Percentiles rank a stretch among this genome's conserved stretches.
phyloP scores from a whole-genome alignment of 2,888 invertebrate genomes.

The Melanargia galathea region DNA sequence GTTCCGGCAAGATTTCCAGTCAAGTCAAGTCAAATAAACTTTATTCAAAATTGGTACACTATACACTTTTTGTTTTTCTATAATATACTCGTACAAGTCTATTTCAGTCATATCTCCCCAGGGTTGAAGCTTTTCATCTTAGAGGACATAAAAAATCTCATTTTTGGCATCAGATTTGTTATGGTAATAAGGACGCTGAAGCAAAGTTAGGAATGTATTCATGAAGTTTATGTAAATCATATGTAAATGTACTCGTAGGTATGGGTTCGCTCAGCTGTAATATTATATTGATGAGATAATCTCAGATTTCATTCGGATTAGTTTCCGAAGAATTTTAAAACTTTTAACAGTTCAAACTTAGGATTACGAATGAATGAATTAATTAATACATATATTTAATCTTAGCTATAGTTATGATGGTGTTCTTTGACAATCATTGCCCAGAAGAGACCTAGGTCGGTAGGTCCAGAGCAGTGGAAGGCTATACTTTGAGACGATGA shows the following conservation, averaged over 20 bases:
- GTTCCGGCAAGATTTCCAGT: background rate
- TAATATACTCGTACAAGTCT: background rate
- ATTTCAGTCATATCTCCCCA: background rate
- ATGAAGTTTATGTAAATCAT: conserved; percentile 12
- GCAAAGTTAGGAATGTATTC: conserved; percentile 1
- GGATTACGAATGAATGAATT: background rate
- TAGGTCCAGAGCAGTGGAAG: no score
- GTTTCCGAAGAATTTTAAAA: background rate
- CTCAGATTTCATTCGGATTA: background rate
- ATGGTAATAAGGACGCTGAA: conserved; percentile 1
- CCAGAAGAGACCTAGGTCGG: no score
- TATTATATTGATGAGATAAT: background rate
- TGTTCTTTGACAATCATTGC: no score
- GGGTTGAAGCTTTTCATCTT: background rate
- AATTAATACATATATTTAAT: no score
- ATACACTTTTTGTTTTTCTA: no score
- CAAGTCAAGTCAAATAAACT: no score
- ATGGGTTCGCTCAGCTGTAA: conserved; percentile 6
- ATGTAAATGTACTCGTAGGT: background rate
- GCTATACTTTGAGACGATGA: no score
- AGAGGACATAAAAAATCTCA: background rate
- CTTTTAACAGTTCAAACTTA: background rate
- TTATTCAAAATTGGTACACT: no score
- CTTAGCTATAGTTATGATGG: no score
- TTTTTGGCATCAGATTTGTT: conserved; percentile 5